phyloP scores from a whole-genome alignment of 2,888 invertebrate species.

The Anticlea derivata region DNA sequence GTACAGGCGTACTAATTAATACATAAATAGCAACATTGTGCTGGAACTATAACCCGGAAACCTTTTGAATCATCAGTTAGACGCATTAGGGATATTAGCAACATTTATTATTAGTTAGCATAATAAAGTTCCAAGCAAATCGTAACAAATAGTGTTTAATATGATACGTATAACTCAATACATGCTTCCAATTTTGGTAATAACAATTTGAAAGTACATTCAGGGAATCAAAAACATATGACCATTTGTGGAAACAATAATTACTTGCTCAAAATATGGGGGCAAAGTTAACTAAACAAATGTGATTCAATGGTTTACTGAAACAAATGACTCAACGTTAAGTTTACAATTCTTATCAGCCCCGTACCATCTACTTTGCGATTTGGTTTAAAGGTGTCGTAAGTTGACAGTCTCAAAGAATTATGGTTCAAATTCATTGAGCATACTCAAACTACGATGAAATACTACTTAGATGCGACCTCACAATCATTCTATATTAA shows the following conservation, averaged over 20 bases:
- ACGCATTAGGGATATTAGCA: conserved; percentile 35
- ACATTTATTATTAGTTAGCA: conserved; percentile 25
- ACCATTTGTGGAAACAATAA: conserved; percentile 2
- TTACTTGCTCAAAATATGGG: background rate
- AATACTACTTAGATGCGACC: too few species aligned
- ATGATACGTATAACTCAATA: background rate
- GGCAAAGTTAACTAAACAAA: conserved; percentile 6
- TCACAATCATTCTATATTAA: too few species aligned
- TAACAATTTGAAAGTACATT: background rate
- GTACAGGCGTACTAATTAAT: conserved; percentile 61
- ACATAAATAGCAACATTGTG: conserved; percentile 60
- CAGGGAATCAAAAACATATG: background rate
- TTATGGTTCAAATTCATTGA: too few species aligned
- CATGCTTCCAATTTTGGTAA: background rate
- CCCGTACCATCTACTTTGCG: too few species aligned
- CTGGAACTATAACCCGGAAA: conserved; percentile 38
- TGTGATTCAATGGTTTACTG: conserved; percentile 11
- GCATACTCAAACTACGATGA: too few species aligned
- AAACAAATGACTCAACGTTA: conserved; percentile 12
- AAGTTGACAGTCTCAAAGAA: too few species aligned
- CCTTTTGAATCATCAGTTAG: conserved; percentile 44
- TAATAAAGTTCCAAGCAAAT: background rate
- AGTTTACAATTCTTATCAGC: background rate
- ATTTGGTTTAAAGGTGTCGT: too few species aligned
- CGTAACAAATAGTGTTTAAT: background rate